These are phyloP conservation scores for Hyperopisus bebe DNA, from an alignment of 2,113 vertebrate species.

Conservation along the genomic window DNA sequence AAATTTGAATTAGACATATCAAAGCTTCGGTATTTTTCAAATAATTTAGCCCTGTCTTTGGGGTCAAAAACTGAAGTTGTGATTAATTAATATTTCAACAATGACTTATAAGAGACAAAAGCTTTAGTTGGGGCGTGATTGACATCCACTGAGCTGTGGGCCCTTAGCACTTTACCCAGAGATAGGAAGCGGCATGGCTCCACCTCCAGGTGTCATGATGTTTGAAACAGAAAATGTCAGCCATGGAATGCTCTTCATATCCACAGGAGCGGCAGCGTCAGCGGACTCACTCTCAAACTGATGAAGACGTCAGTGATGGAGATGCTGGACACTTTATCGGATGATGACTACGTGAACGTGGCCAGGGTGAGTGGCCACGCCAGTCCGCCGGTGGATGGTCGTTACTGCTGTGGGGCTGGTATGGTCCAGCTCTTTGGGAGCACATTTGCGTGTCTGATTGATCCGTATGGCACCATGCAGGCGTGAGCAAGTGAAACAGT, in stretches of 20 bases:
- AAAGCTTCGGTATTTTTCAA: not conserved
- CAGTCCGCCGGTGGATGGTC: not conserved
- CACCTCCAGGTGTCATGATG: not conserved
- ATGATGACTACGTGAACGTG: constrained; percentile 70
- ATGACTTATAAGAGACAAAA: not conserved
- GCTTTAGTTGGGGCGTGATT: not conserved
- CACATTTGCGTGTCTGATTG: not conserved
- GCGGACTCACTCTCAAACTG: constrained; percentile 90
- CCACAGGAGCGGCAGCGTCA: constrained; percentile 92
- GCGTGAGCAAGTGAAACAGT: not conserved
- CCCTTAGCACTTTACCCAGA: not conserved
- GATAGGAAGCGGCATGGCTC: not conserved
- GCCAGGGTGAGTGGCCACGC: constrained; percentile 54
- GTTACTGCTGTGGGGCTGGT: not conserved
- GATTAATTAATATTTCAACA: not conserved
- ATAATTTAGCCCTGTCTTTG: not conserved
- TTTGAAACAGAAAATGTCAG: not conserved
- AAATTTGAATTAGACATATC: not conserved
- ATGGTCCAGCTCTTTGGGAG: not conserved
- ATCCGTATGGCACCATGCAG: not conserved
- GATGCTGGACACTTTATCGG: constrained; percentile 94
- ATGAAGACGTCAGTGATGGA: constrained; percentile 96
- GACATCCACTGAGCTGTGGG: not conserved
- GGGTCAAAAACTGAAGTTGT: not conserved
- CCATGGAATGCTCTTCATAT: constrained; percentile 15